phyloP scores from a whole-genome alignment of 2,797 vertebrate genomes.

The Tapirus indicus region DNA sequence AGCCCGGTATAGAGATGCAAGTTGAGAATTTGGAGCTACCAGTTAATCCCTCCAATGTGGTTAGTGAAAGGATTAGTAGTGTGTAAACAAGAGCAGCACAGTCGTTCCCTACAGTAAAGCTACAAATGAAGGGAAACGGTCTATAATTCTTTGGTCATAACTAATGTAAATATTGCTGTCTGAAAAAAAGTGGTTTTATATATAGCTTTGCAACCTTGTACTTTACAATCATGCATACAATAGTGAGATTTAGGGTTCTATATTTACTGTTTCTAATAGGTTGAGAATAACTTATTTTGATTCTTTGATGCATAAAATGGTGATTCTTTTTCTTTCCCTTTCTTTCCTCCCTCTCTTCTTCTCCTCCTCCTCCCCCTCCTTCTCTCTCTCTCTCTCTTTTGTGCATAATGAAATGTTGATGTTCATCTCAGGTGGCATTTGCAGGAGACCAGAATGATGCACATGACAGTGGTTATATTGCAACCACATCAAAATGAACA shows the following conservation, averaged over 20 bases:
- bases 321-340: constrained; percentile 83
- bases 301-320: constrained; percentile 85
- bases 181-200: constrained; percentile 84
- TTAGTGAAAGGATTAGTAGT: constrained; percentile 94
- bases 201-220: constrained; percentile 88
- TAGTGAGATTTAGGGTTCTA: constrained; percentile 87
- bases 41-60: constrained; percentile 91
- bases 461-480: constrained; percentile 81
- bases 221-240: constrained; percentile 84
- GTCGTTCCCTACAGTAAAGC: constrained; percentile 39
- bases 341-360: neutral
- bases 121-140: constrained; percentile 72
- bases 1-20: constrained; percentile 91
- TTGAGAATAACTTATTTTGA: constrained; percentile 85
- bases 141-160: constrained; percentile 80
- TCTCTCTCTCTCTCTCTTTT: constrained; percentile 28
- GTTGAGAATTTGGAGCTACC: constrained; percentile 91
- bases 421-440: constrained; percentile 89
- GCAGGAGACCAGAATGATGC: constrained; percentile 88
- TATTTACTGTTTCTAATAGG: constrained; percentile 88
- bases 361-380: neutral
- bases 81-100: constrained; percentile 89
- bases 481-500: constrained; percentile 85
- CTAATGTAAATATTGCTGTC: constrained; percentile 90
- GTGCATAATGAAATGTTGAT: constrained; percentile 87